Base-by-base conservation (phyloP, 2,888 invertebrate species). In the Cheilosia soror region DNA sequence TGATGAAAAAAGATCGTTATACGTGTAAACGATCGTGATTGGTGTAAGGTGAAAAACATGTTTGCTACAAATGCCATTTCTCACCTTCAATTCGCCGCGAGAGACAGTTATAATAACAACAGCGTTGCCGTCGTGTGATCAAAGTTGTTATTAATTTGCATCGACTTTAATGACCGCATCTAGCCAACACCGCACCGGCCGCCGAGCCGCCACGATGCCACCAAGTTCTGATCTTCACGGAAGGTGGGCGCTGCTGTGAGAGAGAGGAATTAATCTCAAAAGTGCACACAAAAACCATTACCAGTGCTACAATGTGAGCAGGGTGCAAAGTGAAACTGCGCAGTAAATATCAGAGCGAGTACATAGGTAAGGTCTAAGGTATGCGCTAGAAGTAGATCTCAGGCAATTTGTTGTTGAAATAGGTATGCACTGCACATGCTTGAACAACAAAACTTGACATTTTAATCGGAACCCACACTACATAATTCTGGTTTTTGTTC, bases 81-180 rank as follows among this genome's bases (percentile, higher is more conserved):
- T 51, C 29, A 68, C 51, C 60, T 27, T 65, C 49, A 4, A 37
- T 25, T 6, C 15, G 4, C 49, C 1, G 53, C 31, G 25, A 29
- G 4, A 15, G n/a, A 58, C 49, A 42, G 37, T 33, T n/a, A 49
- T 33, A 47, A 47, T 11, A 49, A n/a, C 1, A 53, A 51, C 11
- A n/a, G 4, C 68, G 37, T 53, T 11, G 25, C 33, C 25, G 49
- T 37, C 33, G 15, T 33, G 37, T 55, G 42, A 42, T 55, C 33
- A 47, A 5, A 37, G 27, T 44, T 53, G 31, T 51, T 55, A 49
- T 65, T 55, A n/a, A 44, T 51, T 42, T 31, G 15, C 49, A 29
- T 69, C 11, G 15, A 13, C 44, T 47, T 44, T 5, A 29, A 76
- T 60, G 76, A 76, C 57, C 49, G 53, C 68, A 75, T 75, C 27